A percentile compares a stretch with the other conserved stretches of the same genome.
These are phyloP conservation scores for Magallana nippona DNA, from an alignment of 2,888 invertebrate species.

Conservation along the genomic window DNA sequence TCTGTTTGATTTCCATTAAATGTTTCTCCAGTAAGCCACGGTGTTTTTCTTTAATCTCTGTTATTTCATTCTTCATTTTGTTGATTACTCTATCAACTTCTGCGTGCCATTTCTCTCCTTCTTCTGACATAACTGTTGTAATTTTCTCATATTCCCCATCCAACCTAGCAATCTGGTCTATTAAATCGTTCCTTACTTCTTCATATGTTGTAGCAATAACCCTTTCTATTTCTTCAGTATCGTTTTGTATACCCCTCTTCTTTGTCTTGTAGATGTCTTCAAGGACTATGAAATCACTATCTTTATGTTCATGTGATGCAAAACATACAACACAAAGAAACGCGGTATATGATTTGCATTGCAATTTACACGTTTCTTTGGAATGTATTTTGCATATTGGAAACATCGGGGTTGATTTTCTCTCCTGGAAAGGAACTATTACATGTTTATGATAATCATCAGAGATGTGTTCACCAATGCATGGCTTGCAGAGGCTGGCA, in stretches of 20 bases:
- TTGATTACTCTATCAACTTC: not conserved
- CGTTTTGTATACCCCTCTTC: not conserved
- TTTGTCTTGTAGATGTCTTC: not conserved
- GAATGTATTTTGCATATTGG: not conserved
- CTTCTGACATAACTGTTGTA: not conserved
- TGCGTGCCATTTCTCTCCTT: not conserved
- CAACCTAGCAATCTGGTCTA: not conserved
- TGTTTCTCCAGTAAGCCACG: not conserved
- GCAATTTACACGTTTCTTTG: not conserved
- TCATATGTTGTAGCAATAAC: not conserved
- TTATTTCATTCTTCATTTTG: not conserved
- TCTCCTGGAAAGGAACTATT: not conserved
- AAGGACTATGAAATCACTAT: not conserved
- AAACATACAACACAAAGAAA: not conserved
- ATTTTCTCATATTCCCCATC: not conserved
- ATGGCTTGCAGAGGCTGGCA: not conserved
- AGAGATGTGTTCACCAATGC: not conserved
- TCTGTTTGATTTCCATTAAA: not conserved
- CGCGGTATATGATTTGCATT: not conserved
- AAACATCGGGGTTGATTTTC: not conserved
- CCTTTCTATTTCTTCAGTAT: not conserved
- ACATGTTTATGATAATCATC: not conserved
- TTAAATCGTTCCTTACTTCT: not conserved
- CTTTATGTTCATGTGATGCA: not conserved
- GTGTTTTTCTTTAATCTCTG: not conserved